phyloP scores from a whole-genome alignment of 2,113 vertebrate species.

The Cottus gobio region DNA sequence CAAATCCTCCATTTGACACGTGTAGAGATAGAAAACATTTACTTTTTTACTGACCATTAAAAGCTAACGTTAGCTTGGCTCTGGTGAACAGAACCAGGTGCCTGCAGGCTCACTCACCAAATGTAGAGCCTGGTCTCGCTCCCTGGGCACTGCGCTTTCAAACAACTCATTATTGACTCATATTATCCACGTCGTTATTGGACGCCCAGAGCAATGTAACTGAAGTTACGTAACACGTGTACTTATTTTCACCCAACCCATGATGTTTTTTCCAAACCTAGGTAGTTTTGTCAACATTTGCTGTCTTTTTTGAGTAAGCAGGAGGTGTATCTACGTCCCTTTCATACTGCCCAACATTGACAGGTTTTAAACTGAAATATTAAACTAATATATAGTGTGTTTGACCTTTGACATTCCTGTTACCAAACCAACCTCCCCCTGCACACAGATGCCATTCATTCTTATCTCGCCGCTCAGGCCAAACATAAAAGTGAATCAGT shows the following conservation, averaged over 20 bases:
- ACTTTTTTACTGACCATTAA: background rate
- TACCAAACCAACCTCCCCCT: conserved; percentile 25
- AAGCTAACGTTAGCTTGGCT: background rate
- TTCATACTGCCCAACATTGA: background rate
- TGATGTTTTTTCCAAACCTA: background rate
- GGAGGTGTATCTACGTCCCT: background rate
- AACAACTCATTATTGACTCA: background rate
- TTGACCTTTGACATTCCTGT: conserved; percentile 58
- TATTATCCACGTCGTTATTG: background rate
- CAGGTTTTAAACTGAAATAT: conserved; percentile 13
- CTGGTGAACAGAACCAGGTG: background rate
- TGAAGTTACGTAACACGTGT: background rate
- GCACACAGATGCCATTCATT: conserved; percentile 38
- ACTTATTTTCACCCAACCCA: background rate
- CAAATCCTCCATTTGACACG: background rate
- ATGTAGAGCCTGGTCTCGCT: background rate
- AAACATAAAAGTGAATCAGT: conserved; percentile 68
- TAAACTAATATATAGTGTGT: conserved; percentile 9
- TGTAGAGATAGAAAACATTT: background rate
- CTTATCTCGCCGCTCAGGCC: conserved; percentile 75
- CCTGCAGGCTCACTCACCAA: background rate
- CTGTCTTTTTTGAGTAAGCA: background rate
- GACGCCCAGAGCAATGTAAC: background rate
- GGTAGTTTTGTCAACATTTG: background rate
- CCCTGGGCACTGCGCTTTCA: background rate